Conservation (phyloP, 2,113 vertebrate species). For the Thymallus thymallus region DNA sequence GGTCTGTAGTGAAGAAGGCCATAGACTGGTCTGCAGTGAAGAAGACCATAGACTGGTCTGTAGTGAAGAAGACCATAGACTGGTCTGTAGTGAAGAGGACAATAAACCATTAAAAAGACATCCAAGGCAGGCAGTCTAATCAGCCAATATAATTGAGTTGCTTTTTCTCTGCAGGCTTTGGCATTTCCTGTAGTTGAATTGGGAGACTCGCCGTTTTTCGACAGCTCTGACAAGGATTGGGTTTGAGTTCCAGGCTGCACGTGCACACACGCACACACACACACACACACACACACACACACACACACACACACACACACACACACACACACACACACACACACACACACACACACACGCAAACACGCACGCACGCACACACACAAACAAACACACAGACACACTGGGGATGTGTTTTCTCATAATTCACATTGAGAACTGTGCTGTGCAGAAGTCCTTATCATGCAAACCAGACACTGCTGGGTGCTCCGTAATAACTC, state of each 20-base stretch:
- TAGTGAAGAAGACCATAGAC: too few relatives aligned
- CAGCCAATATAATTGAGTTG: constrained; percentile 6
- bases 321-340: too few relatives aligned
- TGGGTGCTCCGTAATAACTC: constrained; percentile 59
- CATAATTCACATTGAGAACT: constrained; percentile 64
- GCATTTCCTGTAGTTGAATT: constrained; percentile 36
- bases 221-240: constrained; percentile 57
- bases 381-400: constrained; percentile 23
- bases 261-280: constrained; percentile 23
- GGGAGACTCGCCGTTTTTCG: constrained; percentile 53
- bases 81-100: too few relatives aligned
- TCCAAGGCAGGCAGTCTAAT: not conserved
- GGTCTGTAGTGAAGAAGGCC: too few relatives aligned
- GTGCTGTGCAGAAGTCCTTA: constrained; percentile 65
- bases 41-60: too few relatives aligned
- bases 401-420: constrained; percentile 49
- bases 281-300: not conserved
- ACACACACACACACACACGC: too few relatives aligned
- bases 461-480: constrained; percentile 66
- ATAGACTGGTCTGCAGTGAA: too few relatives aligned
- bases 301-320: constrained; percentile 13
- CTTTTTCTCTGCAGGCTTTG: constrained; percentile 43
- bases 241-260: constrained; percentile 53
- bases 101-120: too few relatives aligned
- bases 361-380: not conserved